Percentiles rank a stretch among this genome's conserved stretches.
Conservation (phyloP, 2,113 vertebrate species). For the Asarcornis scutulata region DNA sequence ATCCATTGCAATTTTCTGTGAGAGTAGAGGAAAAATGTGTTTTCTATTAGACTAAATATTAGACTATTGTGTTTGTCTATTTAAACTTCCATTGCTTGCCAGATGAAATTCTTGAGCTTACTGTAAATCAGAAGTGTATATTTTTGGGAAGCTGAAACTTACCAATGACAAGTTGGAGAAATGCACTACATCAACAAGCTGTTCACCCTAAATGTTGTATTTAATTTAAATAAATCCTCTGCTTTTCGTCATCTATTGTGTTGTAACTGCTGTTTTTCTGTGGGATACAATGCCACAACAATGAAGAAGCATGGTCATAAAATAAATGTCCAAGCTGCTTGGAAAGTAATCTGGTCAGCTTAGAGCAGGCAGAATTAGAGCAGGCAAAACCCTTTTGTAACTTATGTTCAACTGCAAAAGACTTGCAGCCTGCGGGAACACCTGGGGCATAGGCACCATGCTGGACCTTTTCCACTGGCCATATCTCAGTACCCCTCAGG, state of each 20-base stretch:
- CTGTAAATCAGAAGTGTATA: slow-evolving; percentile 3
- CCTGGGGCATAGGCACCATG: not conserved
- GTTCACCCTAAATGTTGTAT: not conserved
- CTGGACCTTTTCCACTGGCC: not conserved
- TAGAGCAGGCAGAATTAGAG: not conserved
- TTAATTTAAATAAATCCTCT: not conserved
- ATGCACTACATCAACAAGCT: not conserved
- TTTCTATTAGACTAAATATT: slow-evolving; percentile 35
- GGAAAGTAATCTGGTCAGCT: not conserved
- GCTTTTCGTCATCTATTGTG: not conserved
- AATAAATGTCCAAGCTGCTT: not conserved
- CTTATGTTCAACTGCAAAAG: not conserved
- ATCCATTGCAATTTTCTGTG: not conserved
- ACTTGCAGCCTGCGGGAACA: not conserved
- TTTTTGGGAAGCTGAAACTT: slow-evolving; percentile 7
- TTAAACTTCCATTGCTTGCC: slow-evolving; percentile 2
- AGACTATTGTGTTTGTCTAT: slow-evolving; percentile 10
- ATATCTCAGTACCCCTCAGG: rapidly evolving
- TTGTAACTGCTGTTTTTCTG: not conserved
- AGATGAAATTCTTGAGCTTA: slow-evolving; percentile 26
- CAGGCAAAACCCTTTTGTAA: not conserved
- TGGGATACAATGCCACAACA: not conserved
- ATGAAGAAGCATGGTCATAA: not conserved
- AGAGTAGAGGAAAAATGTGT: not conserved
- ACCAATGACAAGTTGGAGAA: not conserved